phyloP scores from a whole-genome alignment of 2,797 vertebrate genomes.

The Hydrophis major region DNA sequence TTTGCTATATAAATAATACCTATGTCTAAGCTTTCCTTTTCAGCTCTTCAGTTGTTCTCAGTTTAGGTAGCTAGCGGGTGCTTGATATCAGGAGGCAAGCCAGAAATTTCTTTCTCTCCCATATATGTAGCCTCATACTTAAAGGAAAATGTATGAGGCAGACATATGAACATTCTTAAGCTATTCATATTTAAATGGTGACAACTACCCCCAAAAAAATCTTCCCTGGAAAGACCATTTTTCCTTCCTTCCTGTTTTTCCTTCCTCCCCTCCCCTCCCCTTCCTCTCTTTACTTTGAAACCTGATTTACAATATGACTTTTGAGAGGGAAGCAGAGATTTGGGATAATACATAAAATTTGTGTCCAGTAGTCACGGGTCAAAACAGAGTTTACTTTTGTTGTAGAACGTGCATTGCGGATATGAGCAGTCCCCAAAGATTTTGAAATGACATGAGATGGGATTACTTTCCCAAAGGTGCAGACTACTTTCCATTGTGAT shows the following conservation, averaged over 20 bases:
- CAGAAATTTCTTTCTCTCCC: background rate
- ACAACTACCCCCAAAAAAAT: background rate
- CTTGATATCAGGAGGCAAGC: background rate
- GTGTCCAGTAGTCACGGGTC: too few relatives aligned
- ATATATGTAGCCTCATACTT: background rate
- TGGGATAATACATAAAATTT: background rate
- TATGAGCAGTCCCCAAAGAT: too few relatives aligned
- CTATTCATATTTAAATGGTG: background rate
- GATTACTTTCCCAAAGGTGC: too few relatives aligned
- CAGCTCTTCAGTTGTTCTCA: background rate
- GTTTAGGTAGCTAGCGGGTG: background rate
- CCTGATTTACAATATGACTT: background rate
- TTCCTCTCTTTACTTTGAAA: background rate
- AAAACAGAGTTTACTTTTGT: too few relatives aligned
- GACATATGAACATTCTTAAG: background rate
- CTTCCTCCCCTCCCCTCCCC: background rate
- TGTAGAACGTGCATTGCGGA: too few relatives aligned
- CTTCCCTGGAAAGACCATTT: background rate
- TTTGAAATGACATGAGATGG: too few relatives aligned
- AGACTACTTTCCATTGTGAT: too few relatives aligned
- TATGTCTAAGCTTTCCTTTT: background rate
- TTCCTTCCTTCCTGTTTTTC: background rate
- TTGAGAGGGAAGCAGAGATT: background rate
- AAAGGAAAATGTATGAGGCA: background rate
- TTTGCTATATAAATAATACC: background rate